These are phyloP conservation scores for Hylaeus anthracinus DNA, from an alignment of 1,140 invertebrate genomes.

Conservation along the genomic window DNA sequence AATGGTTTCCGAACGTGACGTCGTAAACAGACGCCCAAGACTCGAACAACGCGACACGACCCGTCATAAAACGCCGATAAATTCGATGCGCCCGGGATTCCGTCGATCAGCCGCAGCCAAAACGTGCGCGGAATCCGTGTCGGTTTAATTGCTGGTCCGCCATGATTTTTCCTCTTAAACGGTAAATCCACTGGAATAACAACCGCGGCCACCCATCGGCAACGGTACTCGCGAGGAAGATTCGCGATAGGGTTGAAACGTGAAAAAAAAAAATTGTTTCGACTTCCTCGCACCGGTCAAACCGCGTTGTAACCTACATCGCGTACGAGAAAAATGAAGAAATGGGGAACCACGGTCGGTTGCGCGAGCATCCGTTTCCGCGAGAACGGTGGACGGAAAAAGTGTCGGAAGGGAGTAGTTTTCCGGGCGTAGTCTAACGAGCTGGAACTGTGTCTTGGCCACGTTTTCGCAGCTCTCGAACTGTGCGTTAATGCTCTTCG, in stretches of 20 bases:
- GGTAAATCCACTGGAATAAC: too few species aligned
- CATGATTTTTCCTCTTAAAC: too few species aligned
- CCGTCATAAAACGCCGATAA: slow-evolving; percentile 7
- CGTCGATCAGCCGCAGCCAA: neutral
- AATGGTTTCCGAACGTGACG: slow-evolving; percentile 16
- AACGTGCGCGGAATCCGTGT: neutral
- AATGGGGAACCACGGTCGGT: too few species aligned
- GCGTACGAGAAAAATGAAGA: too few species aligned
- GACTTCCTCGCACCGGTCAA: too few species aligned
- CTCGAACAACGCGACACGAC: neutral
- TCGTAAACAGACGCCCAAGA: slow-evolving; percentile 8
- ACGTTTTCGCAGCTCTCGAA: slow-evolving; percentile 47
- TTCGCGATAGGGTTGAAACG: too few species aligned
- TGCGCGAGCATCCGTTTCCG: neutral
- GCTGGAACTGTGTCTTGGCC: slow-evolving; percentile 51
- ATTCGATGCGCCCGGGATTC: neutral
- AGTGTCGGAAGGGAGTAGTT: neutral
- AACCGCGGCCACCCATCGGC: too few species aligned
- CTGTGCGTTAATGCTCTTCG: slow-evolving; percentile 38
- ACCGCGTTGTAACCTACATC: too few species aligned
- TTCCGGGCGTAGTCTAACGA: slow-evolving; percentile 44
- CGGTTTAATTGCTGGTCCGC: too few species aligned
- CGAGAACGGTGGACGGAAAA: neutral
- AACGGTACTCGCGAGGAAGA: too few species aligned
- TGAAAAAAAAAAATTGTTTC: too few species aligned